phyloP scores from a whole-genome alignment of 2,888 invertebrate genomes.

The Diarsia brunnea region DNA sequence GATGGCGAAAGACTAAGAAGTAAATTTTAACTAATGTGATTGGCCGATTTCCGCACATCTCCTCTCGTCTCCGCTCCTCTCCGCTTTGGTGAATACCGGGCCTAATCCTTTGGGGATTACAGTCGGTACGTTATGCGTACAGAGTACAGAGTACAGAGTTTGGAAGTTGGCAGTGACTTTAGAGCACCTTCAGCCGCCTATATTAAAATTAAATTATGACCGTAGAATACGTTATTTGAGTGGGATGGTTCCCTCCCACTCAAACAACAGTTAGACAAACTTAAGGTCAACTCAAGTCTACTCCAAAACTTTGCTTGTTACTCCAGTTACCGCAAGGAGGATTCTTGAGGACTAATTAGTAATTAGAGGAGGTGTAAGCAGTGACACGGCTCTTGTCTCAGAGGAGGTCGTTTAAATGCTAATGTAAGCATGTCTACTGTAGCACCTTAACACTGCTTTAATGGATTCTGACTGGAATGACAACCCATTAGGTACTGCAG shows the following conservation, averaged over 20 bases:
- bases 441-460: slow-evolving; percentile 6
- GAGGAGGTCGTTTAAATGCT: slow-evolving; percentile 54
- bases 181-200: neutral
- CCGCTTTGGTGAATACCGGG: too few relatives aligned
- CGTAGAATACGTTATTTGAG: too few relatives aligned
- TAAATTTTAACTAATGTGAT: too few relatives aligned
- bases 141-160: neutral
- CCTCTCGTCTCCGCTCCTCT: too few relatives aligned
- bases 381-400: slow-evolving; percentile 33
- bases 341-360: slow-evolving; percentile 36
- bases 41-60: too few relatives aligned
- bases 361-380: slow-evolving; percentile 47
- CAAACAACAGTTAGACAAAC: neutral
- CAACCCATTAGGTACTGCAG: slow-evolving; percentile 12
- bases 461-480: slow-evolving; percentile 27
- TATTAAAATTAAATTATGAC: neutral
- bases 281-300: neutral
- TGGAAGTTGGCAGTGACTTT: neutral
- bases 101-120: too few relatives aligned
- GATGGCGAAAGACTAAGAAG: too few relatives aligned
- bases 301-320: slow-evolving; percentile 15
- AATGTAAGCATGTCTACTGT: slow-evolving; percentile 32
- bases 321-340: slow-evolving; percentile 31
- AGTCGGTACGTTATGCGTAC: too few relatives aligned
- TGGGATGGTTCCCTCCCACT: neutral